Conservation (phyloP, 2,113 vertebrate species). For the Nothobranchius furzeri region DNA sequence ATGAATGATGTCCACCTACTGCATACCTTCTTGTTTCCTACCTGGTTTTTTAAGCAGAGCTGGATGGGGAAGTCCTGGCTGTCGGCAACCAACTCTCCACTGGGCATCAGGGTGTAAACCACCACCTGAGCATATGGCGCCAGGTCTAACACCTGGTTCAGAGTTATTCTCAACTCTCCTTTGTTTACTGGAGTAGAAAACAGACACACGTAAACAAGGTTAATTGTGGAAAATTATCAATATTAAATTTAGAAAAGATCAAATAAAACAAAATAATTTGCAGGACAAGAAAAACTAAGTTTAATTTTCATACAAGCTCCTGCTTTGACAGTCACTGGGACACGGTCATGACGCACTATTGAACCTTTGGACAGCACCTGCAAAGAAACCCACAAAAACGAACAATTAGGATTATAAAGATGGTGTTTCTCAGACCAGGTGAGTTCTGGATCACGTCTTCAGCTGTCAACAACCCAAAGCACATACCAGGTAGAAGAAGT, state of each 20-base stretch:
- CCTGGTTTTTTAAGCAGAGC: conserved; percentile 87
- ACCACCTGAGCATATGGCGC: conserved; percentile 84
- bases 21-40: conserved; percentile 25
- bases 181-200: conserved; percentile 58
- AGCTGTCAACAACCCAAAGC: neutral
- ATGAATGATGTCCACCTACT: neutral
- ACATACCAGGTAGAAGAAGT: conserved; percentile 75
- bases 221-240: too few relatives aligned
- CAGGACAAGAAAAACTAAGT: too few relatives aligned
- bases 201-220: neutral
- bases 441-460: neutral
- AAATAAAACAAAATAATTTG: neutral
- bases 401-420: too few relatives aligned
- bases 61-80: conserved; percentile 77
- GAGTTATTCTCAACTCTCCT: conserved; percentile 69
- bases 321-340: conserved; percentile 45
- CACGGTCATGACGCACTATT: conserved; percentile 51
- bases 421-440: neutral
- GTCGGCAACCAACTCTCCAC: conserved; percentile 83
- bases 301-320: conserved; percentile 56
- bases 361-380: conserved; percentile 77
- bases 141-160: conserved; percentile 69
- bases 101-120: conserved; percentile 81
- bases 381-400: neutral
- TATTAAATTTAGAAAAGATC: too few relatives aligned